Conservation (phyloP, 2,113 vertebrate species). For the Hyperopisus bebe region DNA sequence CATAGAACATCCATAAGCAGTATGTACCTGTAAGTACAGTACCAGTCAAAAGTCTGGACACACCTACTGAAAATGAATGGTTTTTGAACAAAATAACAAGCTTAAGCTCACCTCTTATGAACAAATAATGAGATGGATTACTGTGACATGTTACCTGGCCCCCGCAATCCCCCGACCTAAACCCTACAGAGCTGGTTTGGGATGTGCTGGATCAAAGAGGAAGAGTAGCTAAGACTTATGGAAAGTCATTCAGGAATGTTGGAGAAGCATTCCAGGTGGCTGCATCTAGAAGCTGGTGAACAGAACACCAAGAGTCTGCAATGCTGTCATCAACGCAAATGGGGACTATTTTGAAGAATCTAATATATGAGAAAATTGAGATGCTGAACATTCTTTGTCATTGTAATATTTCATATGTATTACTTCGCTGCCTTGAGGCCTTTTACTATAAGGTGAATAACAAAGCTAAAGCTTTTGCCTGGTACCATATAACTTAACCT, state of each 20-base stretch:
- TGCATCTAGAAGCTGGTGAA: not conserved
- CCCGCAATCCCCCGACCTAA: not conserved
- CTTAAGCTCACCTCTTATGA: not conserved
- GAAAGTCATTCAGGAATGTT: not conserved
- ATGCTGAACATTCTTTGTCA: not conserved
- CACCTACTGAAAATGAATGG: not conserved
- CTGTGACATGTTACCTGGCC: not conserved
- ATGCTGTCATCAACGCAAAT: not conserved
- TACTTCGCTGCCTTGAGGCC: not conserved
- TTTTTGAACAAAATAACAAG: not conserved
- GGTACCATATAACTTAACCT: not conserved
- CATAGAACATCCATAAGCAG: not conserved
- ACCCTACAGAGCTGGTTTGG: not conserved
- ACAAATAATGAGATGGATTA: not conserved
- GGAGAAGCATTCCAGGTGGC: not conserved
- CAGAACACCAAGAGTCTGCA: not conserved
- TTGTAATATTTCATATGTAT: not conserved
- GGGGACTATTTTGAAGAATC: not conserved
- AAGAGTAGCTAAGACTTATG: not conserved
- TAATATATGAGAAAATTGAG: not conserved
- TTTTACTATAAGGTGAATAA: not conserved
- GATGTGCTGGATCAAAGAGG: not conserved
- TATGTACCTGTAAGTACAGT: not conserved
- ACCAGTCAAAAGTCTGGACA: not conserved
- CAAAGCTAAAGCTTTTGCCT: not conserved